Base-by-base conservation (phyloP, 2,888 invertebrate genomes). In the Nysson spinosus region DNA sequence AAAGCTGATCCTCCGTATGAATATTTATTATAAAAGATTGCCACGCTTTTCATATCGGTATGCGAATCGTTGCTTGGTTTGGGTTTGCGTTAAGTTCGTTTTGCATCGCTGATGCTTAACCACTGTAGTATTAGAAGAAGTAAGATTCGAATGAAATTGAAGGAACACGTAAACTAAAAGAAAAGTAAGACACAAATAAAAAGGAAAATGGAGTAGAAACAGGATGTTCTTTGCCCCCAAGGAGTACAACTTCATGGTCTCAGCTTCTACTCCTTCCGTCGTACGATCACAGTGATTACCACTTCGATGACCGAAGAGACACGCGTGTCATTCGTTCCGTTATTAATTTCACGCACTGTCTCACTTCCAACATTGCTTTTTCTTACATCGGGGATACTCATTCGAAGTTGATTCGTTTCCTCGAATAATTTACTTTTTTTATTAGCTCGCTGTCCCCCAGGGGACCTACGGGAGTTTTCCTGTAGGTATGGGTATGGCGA, bases 281-380 rank as follows among this genome's bases (percentile, higher is more conserved):
- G 69, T 69, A 50, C 73, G 74, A 84, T 82, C 79, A 81, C 82
- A 78, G 80, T 83, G 77, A 81, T 82, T 82, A 82, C 65, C 72
- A 76, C 68, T 73, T 77, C 72, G 78, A 75, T 57, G 66, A 56
- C 65, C 54, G 64, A 54, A 49, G 42, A 39, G 49, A 26, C 62
- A 44, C 54, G 49, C 54, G 17, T 64, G 54, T 49, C 47, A 19
- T 39, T 32, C 47, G 34, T 12, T 19, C 17, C 35, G 63, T 63
- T 58, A 57, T 47, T 54, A 57, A 67, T 67, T 68, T 64, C 64
- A 67, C 66, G 66, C 65, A 57, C 66, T 64, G 66, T 64, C 64
- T 64, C 66, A 67, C 58, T 49, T 57, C 9, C 24, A 52, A 42
- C 50, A 42, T 26, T 28, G 64, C 62, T 62, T 49, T 22, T 14